Base-by-base conservation (phyloP, 37 sponge, comb jelly and placozoan genomes). In the Bolinopsis microptera region DNA sequence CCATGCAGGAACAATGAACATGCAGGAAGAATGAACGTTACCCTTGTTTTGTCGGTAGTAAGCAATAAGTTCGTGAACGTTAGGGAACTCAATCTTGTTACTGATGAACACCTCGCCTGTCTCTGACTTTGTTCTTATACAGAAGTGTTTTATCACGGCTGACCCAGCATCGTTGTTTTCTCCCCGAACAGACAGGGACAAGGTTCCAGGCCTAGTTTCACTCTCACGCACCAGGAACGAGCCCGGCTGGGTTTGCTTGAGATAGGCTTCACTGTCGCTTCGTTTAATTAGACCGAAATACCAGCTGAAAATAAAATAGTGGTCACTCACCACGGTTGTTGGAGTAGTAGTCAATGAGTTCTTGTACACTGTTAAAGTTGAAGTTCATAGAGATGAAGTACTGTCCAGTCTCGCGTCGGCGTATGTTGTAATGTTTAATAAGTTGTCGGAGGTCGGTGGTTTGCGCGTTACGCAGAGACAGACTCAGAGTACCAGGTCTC, bases 221-320 rank as follows among this genome's bases (percentile, higher is more conserved):
- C 97, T 96, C 93, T 97, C 97, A 25, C 99, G 95, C 0, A 99
- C 94, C 3, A 99, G 96, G 92, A 94, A 97, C 1, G 96, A 83
- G 0, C 98, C 99, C 40, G 92, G 88, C 33, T 94, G 75, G 1
- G 80, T 18, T 93, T 92, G 69, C 95, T 95, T 92, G 37, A 99
- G 96, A 69, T 95, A 96, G 69, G 96, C 96, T 94, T 99, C 99
- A 13, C 98, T 97, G 61, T 99, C 99, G 22, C 95, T 97, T 38
- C 99, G 74, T 94, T 97, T 97, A 27, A 97, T 93, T 36, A 92
- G 94, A 0, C 99, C 99, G 93, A 99, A 99, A 93, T 96, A 99
- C 99, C 99, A 99, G 38, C 99, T 99, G 88, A 39, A 38, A 77
- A 32, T 83, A 83, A 83, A 26, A 25, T 13, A 38, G 34, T n/a